These are phyloP conservation scores for Phaenicophaeus curvirostris DNA, from an alignment of 2,797 vertebrate species.

Conservation along the genomic window DNA sequence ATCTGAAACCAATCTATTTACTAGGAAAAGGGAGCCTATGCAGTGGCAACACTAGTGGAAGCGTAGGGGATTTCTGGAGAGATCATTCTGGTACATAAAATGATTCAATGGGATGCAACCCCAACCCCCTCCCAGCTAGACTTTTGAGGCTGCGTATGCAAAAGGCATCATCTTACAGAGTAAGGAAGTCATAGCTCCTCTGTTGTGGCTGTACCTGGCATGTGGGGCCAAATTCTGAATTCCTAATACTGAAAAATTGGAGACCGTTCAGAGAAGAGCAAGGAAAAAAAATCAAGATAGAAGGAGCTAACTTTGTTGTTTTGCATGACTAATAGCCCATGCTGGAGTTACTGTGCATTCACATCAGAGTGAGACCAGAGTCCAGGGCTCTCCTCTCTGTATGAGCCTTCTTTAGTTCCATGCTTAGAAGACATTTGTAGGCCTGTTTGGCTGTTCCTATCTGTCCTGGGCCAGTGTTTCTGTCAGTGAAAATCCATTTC, in stretches of 20 bases:
- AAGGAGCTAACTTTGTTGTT: not conserved
- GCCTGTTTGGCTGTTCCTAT: not conserved
- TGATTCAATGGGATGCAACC: not conserved
- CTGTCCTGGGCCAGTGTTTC: not conserved
- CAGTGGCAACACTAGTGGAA: not conserved
- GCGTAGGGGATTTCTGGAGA: not conserved
- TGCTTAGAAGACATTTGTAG: not conserved
- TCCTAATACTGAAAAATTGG: not conserved
- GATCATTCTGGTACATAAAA: not conserved
- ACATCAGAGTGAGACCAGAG: not conserved
- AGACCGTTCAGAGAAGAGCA: conserved; percentile 3
- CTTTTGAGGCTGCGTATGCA: not conserved
- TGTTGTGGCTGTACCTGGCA: conserved; percentile 5
- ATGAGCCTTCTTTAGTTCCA: not conserved
- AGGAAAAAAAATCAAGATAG: not conserved
- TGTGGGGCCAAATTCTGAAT: not conserved
- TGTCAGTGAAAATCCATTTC: not conserved
- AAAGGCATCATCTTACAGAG: not conserved
- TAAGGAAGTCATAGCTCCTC: not conserved
- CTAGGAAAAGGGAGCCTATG: not conserved
- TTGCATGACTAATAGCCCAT: not conserved
- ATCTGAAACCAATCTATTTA: not conserved
- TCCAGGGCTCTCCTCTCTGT: not conserved
- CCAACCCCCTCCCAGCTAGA: not conserved
- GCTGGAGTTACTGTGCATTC: not conserved